Percentiles rank a stretch among this genome's conserved stretches.
These are phyloP conservation scores for Pelochelys cantorii DNA, from an alignment of 2,797 vertebrate species.

Conservation along the genomic window DNA sequence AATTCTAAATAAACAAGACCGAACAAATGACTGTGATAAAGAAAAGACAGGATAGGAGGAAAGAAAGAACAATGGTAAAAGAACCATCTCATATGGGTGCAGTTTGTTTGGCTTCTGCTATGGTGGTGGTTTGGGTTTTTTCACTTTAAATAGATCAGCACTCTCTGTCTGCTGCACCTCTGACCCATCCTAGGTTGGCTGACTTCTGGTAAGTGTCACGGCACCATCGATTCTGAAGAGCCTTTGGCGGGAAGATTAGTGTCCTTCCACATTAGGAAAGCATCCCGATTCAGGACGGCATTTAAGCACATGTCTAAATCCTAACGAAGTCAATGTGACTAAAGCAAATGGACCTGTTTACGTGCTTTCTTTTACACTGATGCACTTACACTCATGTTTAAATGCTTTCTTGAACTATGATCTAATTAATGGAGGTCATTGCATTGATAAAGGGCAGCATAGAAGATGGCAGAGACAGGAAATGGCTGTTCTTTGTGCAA, in stretches of 20 bases:
- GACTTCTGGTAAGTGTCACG: neutral
- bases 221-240: neutral
- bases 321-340: neutral
- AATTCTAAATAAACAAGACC: neutral
- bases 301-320: constrained; percentile 34
- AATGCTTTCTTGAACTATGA: neutral
- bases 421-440: neutral
- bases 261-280: neutral
- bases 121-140: neutral
- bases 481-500: neutral
- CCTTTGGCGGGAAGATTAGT: neutral
- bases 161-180: neutral
- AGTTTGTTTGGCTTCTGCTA: neutral
- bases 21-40: neutral
- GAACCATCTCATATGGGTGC: neutral
- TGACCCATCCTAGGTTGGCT: neutral
- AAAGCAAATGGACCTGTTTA: neutral
- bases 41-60: neutral
- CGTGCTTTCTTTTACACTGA: neutral
- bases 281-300: constrained; percentile 5
- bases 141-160: neutral
- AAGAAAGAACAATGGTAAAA: fast-evolving
- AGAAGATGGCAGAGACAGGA: neutral
- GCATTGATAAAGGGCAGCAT: neutral
- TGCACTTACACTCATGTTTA: neutral